Base-by-base conservation (phyloP, 2,888 invertebrate genomes). In the Notocelia uddmanniana region DNA sequence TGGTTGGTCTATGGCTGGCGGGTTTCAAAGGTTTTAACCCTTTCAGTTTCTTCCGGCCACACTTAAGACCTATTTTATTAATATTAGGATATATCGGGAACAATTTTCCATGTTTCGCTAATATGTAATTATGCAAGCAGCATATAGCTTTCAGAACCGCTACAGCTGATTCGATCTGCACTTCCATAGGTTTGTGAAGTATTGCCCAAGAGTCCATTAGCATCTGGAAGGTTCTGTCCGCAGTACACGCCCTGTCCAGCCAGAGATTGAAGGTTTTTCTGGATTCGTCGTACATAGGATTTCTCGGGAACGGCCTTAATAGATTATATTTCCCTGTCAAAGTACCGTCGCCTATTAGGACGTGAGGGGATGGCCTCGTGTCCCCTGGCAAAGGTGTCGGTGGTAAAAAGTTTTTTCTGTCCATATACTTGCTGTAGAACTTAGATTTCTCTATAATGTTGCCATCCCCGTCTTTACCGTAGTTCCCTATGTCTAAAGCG, bases 51-150 rank as follows among this genome's bases (percentile, higher is more conserved):
- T 37, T 64, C 26, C 26, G 23, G 15, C 31, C 19, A 18, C 50
- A 8, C 8, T n/a, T 59, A 9, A 21, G 21, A 2, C 0, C 0
- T n/a, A 9, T n/a, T n/a, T 8, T 55, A 9, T 26, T 55, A 2
- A n/a, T 8, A 6, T 55, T 31, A 9, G 41, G 9, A 9, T 23
- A 18, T 34, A 31, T 21, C 9, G 64, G 52, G 1, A 18, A 10
- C 0, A 34, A 34, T 15, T 19, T 52, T 1, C 60, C 71, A 18
- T 67, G 45, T 8, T 34, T 71, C 1, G 19, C 13, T 54, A 52
- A 52, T 0, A 67, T 21, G 37, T 18, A 71, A 3, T 71, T 71
- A 34, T 71, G 71, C 18, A 71, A 55, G 13, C 71, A 71, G 45
- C 71, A 71, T 21, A 54, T 45, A 0, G 71, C 71, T 60, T 48